Evolutionary conservation across 2,113 vertebrate genomes (phyloP).

Genomic region (Cinclus cinclus): DNA sequence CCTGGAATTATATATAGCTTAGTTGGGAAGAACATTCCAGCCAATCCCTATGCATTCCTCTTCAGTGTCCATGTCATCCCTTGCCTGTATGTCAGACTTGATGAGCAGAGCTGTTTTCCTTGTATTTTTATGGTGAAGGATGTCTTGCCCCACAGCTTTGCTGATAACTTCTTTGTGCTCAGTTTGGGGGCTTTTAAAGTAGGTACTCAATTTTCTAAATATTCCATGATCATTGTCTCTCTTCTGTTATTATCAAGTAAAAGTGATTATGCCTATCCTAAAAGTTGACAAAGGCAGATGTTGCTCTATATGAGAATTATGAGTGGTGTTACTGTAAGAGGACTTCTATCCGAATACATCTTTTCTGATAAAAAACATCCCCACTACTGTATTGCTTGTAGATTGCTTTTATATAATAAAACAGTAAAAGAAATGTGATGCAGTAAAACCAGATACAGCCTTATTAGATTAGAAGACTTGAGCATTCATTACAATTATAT

Average conservation of each 20-base stretch:
- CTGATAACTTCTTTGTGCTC: not conserved
- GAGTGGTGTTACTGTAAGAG: not conserved
- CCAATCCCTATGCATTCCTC: not conserved
- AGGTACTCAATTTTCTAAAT: not conserved
- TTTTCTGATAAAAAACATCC: not conserved
- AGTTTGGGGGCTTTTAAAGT: not conserved
- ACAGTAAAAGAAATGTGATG: slow-evolving; percentile 2
- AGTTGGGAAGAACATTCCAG: not conserved
- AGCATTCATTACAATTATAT: slow-evolving; percentile 12
- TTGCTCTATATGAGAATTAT: not conserved
- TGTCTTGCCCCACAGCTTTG: not conserved
- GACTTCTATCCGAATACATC: not conserved
- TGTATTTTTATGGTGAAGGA: not conserved
- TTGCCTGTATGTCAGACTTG: rapidly evolving
- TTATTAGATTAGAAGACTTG: slow-evolving; percentile 17
- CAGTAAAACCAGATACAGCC: slow-evolving; percentile 3
- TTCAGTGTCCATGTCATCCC: not conserved
- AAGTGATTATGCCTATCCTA: not conserved
- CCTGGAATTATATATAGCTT: not conserved
- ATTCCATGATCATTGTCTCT: not conserved
- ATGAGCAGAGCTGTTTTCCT: not conserved
- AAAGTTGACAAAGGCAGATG: not conserved
- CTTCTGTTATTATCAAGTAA: not conserved
- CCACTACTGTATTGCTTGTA: not conserved
- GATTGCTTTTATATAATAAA: slow-evolving; percentile 25